Evolutionary conservation across 2,113 vertebrate genomes (phyloP), one percentile per base, ranked within the genome.

Genomic region (Peromyscus maniculatus): DNA sequence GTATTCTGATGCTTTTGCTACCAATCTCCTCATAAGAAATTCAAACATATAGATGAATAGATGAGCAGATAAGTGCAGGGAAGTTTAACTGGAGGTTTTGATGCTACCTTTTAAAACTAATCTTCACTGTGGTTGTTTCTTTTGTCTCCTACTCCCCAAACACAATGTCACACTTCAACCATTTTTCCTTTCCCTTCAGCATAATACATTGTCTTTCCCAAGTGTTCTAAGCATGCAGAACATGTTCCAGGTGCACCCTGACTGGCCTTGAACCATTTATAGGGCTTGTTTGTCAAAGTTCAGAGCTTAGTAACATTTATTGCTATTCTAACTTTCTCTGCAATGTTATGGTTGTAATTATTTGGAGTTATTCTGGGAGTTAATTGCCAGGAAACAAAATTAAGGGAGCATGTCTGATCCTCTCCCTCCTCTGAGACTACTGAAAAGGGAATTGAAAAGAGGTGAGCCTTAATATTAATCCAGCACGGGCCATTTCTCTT

Each of bases 371-470:
- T 97, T 89, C 79, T 98, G 83, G 93, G 79, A 97, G 96, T 97
- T 96, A 96, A 97, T 97, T 97, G 96, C 88, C 96, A 96, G 52
- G 78, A 97, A 74, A 94, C 88, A 98, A 97, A 96, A 97, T 93
- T 95, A 59, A 94, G 84, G 96, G 78, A 97, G 36, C 0, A 97
- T 93, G 36, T 97, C 96, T 93, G 91, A 92, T 93, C 89, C 96
- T 90, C 96, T 97, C 72, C 74, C 46, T 98, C 36, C 89, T 97
- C 75, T 72, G 96, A 98, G 97, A 98, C 92, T 96, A 78, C 90
- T 97, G 95, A 97, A 96, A 97, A 93, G 97, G 97, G 83, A 96
- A 97, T 96, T 94, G 91, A 87, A 98, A 98, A 97, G 71, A 97
- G 59, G 72, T 17, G 97, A 95, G 91, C 24, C 49, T 97, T 97